These are phyloP conservation scores for Reticulitermes lucifugus DNA, from an alignment of 2,888 invertebrate genomes.

Conservation along the genomic window DNA sequence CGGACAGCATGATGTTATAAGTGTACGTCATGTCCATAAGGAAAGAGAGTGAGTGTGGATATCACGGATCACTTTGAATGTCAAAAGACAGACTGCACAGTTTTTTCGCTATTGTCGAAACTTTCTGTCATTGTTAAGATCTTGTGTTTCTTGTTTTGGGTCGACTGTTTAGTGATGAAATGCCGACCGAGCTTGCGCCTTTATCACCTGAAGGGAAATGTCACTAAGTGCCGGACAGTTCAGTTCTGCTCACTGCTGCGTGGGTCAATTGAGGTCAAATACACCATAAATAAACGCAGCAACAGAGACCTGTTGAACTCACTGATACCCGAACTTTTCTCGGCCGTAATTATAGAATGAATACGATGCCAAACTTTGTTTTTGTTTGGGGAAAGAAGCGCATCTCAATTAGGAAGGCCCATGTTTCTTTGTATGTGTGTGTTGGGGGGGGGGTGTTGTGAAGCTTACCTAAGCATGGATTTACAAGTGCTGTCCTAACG, in stretches of 20 bases:
- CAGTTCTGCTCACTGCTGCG: background rate
- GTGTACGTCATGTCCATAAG: too few relatives aligned
- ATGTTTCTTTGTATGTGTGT: background rate
- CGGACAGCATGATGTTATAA: too few relatives aligned
- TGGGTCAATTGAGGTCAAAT: constrained; percentile 15
- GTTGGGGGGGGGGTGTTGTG: background rate
- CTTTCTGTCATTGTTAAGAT: background rate
- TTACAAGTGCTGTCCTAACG: too few relatives aligned
- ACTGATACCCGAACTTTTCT: background rate
- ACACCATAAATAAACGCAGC: constrained; percentile 20
- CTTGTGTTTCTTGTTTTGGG: background rate
- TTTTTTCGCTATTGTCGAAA: background rate
- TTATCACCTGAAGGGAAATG: constrained; percentile 14
- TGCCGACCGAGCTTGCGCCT: background rate
- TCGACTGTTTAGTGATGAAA: background rate
- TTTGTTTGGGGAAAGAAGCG: background rate
- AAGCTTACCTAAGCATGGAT: too few relatives aligned
- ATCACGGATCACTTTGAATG: too few relatives aligned
- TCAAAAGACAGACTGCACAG: too few relatives aligned
- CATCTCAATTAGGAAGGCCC: background rate
- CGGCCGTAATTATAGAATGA: background rate
- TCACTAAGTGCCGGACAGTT: constrained; percentile 20
- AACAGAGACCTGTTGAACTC: constrained; percentile 27
- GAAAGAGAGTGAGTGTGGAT: too few relatives aligned
- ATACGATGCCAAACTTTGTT: background rate